phyloP scores from a whole-genome alignment of 1,140 invertebrate genomes.

The Magallana gigas region DNA sequence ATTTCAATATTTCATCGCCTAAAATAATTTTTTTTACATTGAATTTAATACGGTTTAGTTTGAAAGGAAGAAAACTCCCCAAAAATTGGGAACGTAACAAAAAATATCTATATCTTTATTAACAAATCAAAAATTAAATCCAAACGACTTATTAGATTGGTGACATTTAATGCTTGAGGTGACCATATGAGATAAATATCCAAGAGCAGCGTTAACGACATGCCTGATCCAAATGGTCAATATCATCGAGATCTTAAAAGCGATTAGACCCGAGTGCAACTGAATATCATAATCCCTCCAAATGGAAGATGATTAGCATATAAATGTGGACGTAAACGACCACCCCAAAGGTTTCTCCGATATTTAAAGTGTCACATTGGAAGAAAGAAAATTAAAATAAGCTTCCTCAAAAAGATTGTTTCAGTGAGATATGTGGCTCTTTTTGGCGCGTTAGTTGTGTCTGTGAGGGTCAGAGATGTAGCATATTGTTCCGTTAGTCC shows the following conservation, averaged over 20 bases:
- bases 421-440: not conserved
- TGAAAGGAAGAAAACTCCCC: not conserved
- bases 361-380: constrained; percentile 12
- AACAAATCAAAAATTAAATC: too few relatives aligned
- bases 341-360: constrained; percentile 18
- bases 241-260: not conserved
- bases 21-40: not conserved
- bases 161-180: too few relatives aligned
- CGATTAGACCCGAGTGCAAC: not conserved
- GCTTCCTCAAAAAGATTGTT: not conserved
- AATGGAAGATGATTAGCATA: constrained; percentile 19
- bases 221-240: not conserved
- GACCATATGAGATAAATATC: too few relatives aligned
- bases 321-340: not conserved
- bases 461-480: constrained; percentile 5
- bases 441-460: not conserved
- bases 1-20: not conserved
- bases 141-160: too few relatives aligned
- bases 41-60: constrained; percentile 2
- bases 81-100: too few relatives aligned
- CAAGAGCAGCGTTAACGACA: too few relatives aligned
- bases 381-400: not conserved
- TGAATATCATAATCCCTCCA: constrained; percentile 12
- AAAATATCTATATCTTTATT: too few relatives aligned
- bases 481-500: constrained; percentile 29